Evolutionary conservation across 2,888 invertebrate species (phyloP), one percentile per base, ranked within the genome.

Genomic region (Epinotia demarniana): DNA sequence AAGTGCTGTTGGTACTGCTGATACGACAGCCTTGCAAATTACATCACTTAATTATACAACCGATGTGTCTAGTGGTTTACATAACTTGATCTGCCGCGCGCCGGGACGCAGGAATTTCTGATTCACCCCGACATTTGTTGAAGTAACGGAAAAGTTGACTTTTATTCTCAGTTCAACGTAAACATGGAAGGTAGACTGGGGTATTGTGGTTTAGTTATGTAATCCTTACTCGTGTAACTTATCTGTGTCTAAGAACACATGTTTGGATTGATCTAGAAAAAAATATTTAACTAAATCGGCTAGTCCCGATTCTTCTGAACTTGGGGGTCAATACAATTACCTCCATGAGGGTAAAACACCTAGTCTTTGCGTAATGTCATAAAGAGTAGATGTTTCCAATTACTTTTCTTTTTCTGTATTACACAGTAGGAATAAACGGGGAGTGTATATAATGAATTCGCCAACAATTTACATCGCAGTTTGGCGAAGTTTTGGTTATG

Each of bases 1-100:
- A 3, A 49, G 53, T 8, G 6, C 8, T 53, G 19, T 57, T 19
- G 12, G 55, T 55, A 18, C 9, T n/a, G 9, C 23, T 49, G 23
- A n/a, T 49, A 33, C 6, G 6, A 9, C 23, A 63, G 23, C 58
- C 18, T 72, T 64, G 66, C 23, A 6, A 9, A 49, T 73, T 73
- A 73, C 60, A 60, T 73, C 58, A 61, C n/a, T 60, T 72, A 46
- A 73, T 72, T 66, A 73, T 39, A 66, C 66, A 53, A 58, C 23
- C 19, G 49, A 60, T 49, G 23, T 60, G 19, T 39, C 33, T 13
- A 18, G 12, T 58, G 19, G 69, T 58, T 74, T 49, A 58, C 63
- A 69, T 74, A 69, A 74, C 69, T 63, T 1, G 55, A 39, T 27
- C 9, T 39, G 16, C 3, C 33, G 60, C 18, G 49, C 68, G 39